Conservation (phyloP, 2,113 vertebrate genomes). For the Salvelinus sp. region DNA sequence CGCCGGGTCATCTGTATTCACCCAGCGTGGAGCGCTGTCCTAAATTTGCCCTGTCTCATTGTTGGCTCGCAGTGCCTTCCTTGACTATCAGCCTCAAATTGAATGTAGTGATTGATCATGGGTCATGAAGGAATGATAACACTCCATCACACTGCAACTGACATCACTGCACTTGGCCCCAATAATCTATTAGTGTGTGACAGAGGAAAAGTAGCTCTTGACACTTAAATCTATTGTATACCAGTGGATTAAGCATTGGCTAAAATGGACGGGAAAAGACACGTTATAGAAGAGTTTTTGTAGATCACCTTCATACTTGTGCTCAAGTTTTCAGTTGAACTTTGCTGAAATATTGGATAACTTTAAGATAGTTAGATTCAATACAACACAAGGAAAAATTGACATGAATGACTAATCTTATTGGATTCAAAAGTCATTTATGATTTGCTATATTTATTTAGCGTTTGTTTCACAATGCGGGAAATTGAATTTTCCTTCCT, state of each 20-base stretch:
- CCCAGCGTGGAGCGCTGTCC: constrained; percentile 37
- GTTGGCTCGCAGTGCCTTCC: constrained; percentile 40
- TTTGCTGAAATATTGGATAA: constrained; percentile 3
- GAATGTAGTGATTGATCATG: constrained; percentile 62
- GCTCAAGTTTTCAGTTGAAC: constrained; percentile 10
- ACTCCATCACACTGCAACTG: constrained; percentile 53
- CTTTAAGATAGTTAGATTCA: not conserved
- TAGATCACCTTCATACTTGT: constrained; percentile 36
- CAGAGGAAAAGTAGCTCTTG: constrained; percentile 31
- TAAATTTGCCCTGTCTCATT: constrained; percentile 49
- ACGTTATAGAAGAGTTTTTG: constrained; percentile 8
- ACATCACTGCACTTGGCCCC: constrained; percentile 37
- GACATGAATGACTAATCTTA: constrained; percentile 29
- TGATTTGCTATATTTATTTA: constrained; percentile 39
- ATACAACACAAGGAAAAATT: not conserved
- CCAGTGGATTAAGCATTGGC: constrained; percentile 32
- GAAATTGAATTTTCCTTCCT: constrained; percentile 49
- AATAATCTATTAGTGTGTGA: constrained; percentile 53
- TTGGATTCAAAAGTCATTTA: constrained; percentile 30
- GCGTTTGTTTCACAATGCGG: constrained; percentile 40
- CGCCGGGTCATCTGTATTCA: constrained; percentile 60
- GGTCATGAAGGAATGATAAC: constrained; percentile 51
- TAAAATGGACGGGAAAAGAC: not conserved
- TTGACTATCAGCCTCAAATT: constrained; percentile 47
- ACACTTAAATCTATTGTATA: constrained; percentile 38